phyloP scores from a whole-genome alignment of 2,113 vertebrate genomes.

The Eclectus roratus region DNA sequence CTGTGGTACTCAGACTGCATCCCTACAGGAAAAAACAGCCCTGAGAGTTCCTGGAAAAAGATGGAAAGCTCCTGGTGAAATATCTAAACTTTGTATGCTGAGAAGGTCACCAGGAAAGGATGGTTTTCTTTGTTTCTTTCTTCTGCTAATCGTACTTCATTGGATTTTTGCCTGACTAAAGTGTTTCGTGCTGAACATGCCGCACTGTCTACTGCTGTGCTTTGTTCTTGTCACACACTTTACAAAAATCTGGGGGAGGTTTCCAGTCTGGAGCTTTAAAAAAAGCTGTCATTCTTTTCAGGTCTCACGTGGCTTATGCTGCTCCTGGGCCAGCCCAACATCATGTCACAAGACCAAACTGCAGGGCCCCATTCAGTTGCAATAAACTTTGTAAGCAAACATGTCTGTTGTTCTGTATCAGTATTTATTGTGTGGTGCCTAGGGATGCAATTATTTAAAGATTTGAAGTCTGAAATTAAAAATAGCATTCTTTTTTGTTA shows the following conservation, averaged over 20 bases:
- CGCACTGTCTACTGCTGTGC: background rate
- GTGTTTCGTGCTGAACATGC: background rate
- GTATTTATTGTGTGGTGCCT: background rate
- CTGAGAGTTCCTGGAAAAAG: background rate
- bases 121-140: background rate
- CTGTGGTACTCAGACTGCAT: background rate
- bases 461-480: constrained; percentile 2
- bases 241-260: background rate
- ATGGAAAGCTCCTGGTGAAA: background rate
- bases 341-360: background rate
- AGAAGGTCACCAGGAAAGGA: background rate
- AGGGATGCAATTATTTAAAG: background rate
- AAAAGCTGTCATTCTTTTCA: background rate
- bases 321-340: background rate
- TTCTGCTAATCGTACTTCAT: background rate
- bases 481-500: background rate
- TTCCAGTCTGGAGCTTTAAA: background rate
- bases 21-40: background rate
- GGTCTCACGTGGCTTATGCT: background rate
- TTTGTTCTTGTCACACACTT: background rate
- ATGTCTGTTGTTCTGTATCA: background rate
- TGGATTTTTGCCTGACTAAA: background rate
- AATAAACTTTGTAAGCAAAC: background rate
- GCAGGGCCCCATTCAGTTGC: too few species aligned
- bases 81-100: background rate